Evolutionary conservation across 1,140 invertebrate genomes (phyloP), one percentile per base, ranked within the genome.

Genomic region (Neotoxoptera formosana): DNA sequence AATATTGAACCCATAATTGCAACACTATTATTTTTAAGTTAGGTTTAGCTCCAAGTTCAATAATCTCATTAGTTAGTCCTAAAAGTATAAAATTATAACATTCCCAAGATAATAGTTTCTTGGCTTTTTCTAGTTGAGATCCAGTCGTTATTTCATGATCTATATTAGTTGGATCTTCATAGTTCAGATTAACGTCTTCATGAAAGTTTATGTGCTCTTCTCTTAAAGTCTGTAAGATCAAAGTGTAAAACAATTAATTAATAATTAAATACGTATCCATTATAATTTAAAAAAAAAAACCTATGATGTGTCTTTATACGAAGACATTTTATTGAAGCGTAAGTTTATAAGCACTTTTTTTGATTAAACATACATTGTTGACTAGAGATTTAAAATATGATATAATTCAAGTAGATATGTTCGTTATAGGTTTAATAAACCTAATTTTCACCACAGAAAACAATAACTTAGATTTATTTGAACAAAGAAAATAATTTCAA

Each of bases 1-100:
- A 93, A 56, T 93, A 93, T 86, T 36, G 91, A 93, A 93, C 91
- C 91, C 91, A 93, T 93, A 93, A 53, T 56, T 93, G 91, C 21
- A 93, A 86, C 30, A 93, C 76, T 56, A 84, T 86, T 45, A 93
- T 30, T 93, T 93, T 86, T 51, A 93, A 84, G 36, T 6, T 84
- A 34, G 91, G 48, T 53, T 93, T 84, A 53, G 91, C 91, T 53
- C 91, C 91, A 84, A 93, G 91, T 93, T 93, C 81, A 30, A 93
- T 93, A 6, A 93, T 41, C 36, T 93, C 91, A 51, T 93, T n/a
- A 11, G 81, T 93, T 30, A 93, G 91, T 93, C 91, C 91, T 45
- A 86, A 41, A 36, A 93, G 47, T 45, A 93, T 93, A 56, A 56
- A 93, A 93, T 93, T 93, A 67, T 86, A 93, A 93, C 91, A 93